phyloP scores from a whole-genome alignment of 2,797 vertebrate species.

The Hybognathus amarus region DNA sequence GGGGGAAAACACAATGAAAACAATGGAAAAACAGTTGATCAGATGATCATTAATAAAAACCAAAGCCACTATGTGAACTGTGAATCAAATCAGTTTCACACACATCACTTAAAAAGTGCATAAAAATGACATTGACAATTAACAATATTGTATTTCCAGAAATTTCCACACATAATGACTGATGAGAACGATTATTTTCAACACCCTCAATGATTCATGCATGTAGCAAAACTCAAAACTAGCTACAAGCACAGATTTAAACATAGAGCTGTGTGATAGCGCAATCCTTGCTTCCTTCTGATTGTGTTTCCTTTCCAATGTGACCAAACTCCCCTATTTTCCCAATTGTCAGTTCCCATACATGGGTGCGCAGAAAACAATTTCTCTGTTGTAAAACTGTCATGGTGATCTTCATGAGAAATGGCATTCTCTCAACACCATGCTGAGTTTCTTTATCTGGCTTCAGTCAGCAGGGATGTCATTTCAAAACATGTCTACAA shows the following conservation, averaged over 20 bases:
- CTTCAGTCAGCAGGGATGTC: constrained; percentile 20
- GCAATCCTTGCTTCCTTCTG: constrained; percentile 55
- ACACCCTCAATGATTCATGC: constrained; percentile 31
- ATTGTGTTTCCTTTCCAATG: constrained; percentile 55
- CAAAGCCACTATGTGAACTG: neutral
- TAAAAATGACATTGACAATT: neutral
- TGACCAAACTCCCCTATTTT: constrained; percentile 33
- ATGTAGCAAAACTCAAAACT: constrained; percentile 25
- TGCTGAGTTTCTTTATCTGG: constrained; percentile 15
- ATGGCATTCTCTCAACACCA: constrained; percentile 36
- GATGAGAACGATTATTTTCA: neutral
- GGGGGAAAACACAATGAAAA: neutral
- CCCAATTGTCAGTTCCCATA: constrained; percentile 50
- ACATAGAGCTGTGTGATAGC: constrained; percentile 33
- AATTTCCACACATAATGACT: constrained; percentile 21
- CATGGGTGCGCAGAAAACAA: constrained; percentile 16
- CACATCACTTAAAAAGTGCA: neutral
- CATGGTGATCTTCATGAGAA: constrained; percentile 36
- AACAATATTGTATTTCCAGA: neutral
- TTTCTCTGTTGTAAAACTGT: constrained; percentile 52
- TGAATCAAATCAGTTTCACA: constrained; percentile 9
- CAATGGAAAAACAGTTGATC: constrained; percentile 17
- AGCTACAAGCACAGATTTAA: constrained; percentile 24
- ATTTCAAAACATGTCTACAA: constrained; percentile 27
- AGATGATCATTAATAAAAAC: neutral